Conservation (phyloP, 1,140 invertebrate genomes). For the Sminthurinus signatus region DNA sequence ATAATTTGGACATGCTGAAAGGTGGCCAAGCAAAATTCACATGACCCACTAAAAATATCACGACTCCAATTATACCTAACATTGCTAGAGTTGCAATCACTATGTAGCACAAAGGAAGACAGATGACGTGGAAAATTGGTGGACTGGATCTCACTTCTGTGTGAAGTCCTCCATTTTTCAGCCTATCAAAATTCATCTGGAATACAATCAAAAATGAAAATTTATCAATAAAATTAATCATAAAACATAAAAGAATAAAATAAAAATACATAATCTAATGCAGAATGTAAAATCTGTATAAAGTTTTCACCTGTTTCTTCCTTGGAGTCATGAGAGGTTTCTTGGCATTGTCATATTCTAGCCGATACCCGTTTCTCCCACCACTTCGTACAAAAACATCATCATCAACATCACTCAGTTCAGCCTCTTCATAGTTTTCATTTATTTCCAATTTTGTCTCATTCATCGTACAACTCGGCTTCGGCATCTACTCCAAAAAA, state of each 20-base stretch:
- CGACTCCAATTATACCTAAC: slow-evolving; percentile 52
- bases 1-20: slow-evolving; percentile 54
- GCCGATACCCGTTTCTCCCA: slow-evolving; percentile 51
- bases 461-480: slow-evolving; percentile 37
- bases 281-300: too few relatives aligned
- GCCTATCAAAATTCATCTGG: slow-evolving; percentile 32
- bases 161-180: slow-evolving; percentile 36
- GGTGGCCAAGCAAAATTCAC: slow-evolving; percentile 57
- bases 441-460: slow-evolving; percentile 40
- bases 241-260: too few relatives aligned
- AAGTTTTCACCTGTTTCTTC: slow-evolving; percentile 47
- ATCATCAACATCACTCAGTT: slow-evolving; percentile 58
- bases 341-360: slow-evolving; percentile 62
- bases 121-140: slow-evolving; percentile 34
- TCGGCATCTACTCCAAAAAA: too few relatives aligned
- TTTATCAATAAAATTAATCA: too few relatives aligned
- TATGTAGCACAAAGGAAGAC: slow-evolving; percentile 42
- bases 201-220: slow-evolving; percentile 24
- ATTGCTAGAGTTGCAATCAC: slow-evolving; percentile 40
- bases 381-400: slow-evolving; percentile 69
- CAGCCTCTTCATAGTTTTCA: slow-evolving; percentile 41
- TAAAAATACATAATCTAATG: too few relatives aligned
- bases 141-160: slow-evolving; percentile 39
- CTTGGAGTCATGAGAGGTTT: slow-evolving; percentile 66
- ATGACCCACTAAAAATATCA: slow-evolving; percentile 59